phyloP scores from a whole-genome alignment of 2,113 vertebrate species.

The Eretmodus cyanostictus region DNA sequence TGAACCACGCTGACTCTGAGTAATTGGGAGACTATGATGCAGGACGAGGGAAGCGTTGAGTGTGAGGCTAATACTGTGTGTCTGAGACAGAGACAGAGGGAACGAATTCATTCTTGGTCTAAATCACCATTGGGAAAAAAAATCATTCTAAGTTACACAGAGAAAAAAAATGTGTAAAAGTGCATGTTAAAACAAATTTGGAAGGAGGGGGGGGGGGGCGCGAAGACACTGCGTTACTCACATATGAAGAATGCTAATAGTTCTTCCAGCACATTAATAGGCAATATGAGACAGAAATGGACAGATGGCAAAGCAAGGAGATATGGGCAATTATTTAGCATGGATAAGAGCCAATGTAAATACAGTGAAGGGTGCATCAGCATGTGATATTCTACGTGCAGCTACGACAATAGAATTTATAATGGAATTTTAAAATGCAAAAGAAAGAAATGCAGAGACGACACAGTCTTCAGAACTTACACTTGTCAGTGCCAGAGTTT shows the following conservation, averaged over 20 bases:
- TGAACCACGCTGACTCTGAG: conserved; percentile 43
- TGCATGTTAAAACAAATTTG: neutral
- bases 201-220: neutral
- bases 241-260: neutral
- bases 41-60: conserved; percentile 36
- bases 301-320: neutral
- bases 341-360: neutral
- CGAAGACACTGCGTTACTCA: neutral
- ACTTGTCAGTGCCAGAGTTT: neutral
- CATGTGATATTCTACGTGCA: neutral
- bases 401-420: neutral
- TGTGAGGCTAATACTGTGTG: neutral
- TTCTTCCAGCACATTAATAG: neutral
- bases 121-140: neutral
- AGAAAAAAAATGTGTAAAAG: neutral
- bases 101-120: neutral
- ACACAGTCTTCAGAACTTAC: neutral
- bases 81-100: neutral
- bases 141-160: neutral
- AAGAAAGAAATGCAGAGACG: neutral
- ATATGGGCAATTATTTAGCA: neutral
- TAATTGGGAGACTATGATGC: conserved; percentile 55
- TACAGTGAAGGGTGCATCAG: neutral
- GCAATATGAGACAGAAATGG: neutral
- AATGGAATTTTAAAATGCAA: neutral